Percentiles rank a stretch among this genome's conserved stretches.
Conservation (phyloP, 2,888 invertebrate genomes). For the Leucozona laternaria region DNA sequence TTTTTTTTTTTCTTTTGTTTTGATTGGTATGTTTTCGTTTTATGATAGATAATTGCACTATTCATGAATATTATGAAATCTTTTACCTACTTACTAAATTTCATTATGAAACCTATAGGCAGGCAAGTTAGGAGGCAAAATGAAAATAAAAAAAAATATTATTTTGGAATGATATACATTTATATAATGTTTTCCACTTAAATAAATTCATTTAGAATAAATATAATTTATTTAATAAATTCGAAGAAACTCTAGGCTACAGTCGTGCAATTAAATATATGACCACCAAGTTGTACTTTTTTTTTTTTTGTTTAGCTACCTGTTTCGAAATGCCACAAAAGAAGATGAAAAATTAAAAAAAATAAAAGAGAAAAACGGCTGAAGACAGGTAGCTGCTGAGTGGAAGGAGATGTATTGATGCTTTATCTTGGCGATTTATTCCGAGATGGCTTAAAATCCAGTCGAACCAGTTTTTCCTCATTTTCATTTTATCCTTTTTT, state of each 20-base stretch:
- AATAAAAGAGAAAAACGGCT: conserved; percentile 29
- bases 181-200: conserved; percentile 45
- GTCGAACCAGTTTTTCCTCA: conserved; percentile 66
- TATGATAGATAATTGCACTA: conserved; percentile 67
- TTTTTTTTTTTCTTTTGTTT: conserved; percentile 29
- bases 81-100: conserved; percentile 38
- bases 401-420: conserved; percentile 72
- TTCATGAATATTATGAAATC: conserved; percentile 47
- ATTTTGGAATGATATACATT: conserved; percentile 57
- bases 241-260: conserved; percentile 45
- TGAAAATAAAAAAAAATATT: conserved; percentile 17
- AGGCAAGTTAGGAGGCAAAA: conserved; percentile 68
- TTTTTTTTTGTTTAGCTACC: conserved; percentile 57
- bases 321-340: conserved; percentile 61
- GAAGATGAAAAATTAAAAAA: conserved; percentile 21
- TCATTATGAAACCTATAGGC: conserved; percentile 46
- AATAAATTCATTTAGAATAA: conserved; percentile 64
- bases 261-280: conserved; percentile 70
- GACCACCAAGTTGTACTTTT: conserved; percentile 55
- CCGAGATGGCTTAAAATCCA: conserved; percentile 55
- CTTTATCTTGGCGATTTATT: conserved; percentile 69
- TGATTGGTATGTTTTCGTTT: conserved; percentile 34
- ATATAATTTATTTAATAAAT: conserved; percentile 48
- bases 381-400: conserved; percentile 72
- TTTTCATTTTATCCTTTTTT: conserved; percentile 41